Evolutionary conservation across 2,113 vertebrate genomes (phyloP).

Genomic region (Percina caprodes): DNA sequence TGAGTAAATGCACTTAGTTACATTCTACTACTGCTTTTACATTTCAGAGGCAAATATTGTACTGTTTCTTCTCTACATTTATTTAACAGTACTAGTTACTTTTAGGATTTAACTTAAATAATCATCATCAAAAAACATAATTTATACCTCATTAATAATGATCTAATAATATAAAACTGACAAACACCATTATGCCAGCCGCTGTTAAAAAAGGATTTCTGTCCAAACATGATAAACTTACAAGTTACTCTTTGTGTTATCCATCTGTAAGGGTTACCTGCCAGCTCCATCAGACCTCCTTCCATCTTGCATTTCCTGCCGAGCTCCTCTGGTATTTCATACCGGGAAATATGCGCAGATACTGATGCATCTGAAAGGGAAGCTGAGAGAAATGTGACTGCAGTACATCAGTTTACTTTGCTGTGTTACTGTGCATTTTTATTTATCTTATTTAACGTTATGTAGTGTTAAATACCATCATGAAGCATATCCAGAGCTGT

Average conservation of each 20-base stretch:
- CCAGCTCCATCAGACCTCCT: constrained; percentile 5
- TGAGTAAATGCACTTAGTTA: too few relatives aligned
- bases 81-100: neutral
- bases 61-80: neutral
- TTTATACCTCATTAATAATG: neutral
- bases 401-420: neutral
- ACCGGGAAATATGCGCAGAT: constrained; percentile 51
- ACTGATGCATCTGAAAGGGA: constrained; percentile 14
- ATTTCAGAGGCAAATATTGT: neutral
- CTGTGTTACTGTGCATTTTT: neutral
- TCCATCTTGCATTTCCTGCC: neutral
- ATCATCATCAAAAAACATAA: too few relatives aligned
- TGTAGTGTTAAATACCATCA: constrained; percentile 53
- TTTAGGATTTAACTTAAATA: neutral
- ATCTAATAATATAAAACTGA: neutral
- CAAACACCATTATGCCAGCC: neutral
- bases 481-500: constrained; percentile 60
- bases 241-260: neutral
- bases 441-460: neutral
- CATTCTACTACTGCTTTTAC: neutral
- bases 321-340: constrained; percentile 8
- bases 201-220: neutral
- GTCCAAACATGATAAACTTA: neutral
- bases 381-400: neutral
- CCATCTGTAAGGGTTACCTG: constrained; percentile 53